Evolutionary conservation across 2,113 vertebrate species (phyloP), one percentile per base, ranked within the genome.

Genomic region (Stigmatopora argus): DNA sequence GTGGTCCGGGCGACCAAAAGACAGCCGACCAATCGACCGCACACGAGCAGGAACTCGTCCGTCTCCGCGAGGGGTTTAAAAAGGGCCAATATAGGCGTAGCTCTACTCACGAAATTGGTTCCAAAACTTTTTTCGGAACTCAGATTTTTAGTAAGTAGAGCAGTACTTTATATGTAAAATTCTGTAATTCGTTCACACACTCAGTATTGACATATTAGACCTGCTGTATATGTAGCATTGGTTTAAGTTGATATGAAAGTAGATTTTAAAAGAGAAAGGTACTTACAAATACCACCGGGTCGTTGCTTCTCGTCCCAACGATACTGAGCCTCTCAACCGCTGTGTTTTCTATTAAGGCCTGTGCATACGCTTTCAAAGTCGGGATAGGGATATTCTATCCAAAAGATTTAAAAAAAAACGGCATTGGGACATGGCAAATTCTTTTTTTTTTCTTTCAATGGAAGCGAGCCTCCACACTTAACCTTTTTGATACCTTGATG

Each of bases 291-390:
- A 95, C 96, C 67, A 99, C 94, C 0, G 95, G 95, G 76, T 98
- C 95, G 0, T 95, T 99, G 88, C 96, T 98, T 71, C 95, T 88
- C 31, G 97, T 99, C 76, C 96, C 95, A 64, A 99, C 94, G 2
- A 99, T 94, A 85, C 95, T 99, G 81, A 99, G 92, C 78, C 94
- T 93, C 80, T 97, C 94, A 77, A 99, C 96, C 0, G 93, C 88
- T 0, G 87, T 86, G 88, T 99, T 99, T 57, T 86, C 90, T 49
- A 92, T 94, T 86, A 99, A 87, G 0, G 94, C 95, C 65, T 96
- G 94, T 0, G 95, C 95, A 7, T 96, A 98, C 0, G 90, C 93
- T 87, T 94, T 99, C 81, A 99, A 88, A 49, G 91, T 95, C 17
- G 91, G 89, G 56, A 98, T 82, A 38, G 97, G 96, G 83, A 98